phyloP scores from a whole-genome alignment of 1,140 invertebrate genomes.

The Acromyrmex charruanus region DNA sequence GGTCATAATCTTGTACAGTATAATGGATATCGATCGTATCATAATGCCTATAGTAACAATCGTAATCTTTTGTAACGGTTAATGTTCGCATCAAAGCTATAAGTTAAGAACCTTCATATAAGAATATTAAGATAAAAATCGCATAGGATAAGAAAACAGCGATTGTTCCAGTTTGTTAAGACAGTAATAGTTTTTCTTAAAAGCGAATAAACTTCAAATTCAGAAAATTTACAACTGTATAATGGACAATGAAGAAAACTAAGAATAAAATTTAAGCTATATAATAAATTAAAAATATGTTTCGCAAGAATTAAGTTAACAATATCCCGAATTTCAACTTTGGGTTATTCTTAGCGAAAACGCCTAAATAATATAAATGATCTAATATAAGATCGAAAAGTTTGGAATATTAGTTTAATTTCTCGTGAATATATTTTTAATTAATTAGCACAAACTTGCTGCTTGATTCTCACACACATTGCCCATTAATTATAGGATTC shows the following conservation, averaged over 20 bases:
- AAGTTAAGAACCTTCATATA: neutral
- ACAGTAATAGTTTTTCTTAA: neutral
- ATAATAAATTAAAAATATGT: too few relatives aligned
- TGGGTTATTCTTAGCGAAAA: too few relatives aligned
- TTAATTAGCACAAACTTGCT: too few relatives aligned
- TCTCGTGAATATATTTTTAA: too few relatives aligned
- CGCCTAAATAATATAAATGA: neutral
- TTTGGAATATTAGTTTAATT: too few relatives aligned
- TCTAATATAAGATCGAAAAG: neutral
- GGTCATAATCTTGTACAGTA: neutral
- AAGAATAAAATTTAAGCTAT: too few relatives aligned
- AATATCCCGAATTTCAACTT: too few relatives aligned
- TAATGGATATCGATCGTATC: conserved; percentile 24
- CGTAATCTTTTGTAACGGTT: neutral
- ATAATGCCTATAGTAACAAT: conserved; percentile 11
- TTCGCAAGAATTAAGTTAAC: too few relatives aligned
- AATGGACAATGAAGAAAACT: too few relatives aligned
- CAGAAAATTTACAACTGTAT: too few relatives aligned
- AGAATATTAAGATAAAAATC: neutral
- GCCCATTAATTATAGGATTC: too few relatives aligned
- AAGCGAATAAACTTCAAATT: neutral
- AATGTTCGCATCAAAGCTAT: neutral
- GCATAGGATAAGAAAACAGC: neutral
- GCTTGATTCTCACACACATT: too few relatives aligned
- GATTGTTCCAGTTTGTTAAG: neutral